phyloP scores from a whole-genome alignment of 2,888 invertebrate genomes.

The Tanytarsus gracilentus region DNA sequence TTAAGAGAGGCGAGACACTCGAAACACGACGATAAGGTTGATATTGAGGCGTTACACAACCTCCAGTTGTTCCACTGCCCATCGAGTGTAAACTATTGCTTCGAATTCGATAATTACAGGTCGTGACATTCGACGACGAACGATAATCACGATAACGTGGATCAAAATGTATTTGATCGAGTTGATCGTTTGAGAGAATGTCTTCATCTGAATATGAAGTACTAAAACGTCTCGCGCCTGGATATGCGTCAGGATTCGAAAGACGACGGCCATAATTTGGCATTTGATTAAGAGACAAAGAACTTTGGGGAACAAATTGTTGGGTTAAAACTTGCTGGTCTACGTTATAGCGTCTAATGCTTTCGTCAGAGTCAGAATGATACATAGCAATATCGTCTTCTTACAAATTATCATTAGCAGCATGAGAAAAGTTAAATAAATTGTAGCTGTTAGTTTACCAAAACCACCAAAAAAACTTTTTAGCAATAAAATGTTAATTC shows the following conservation, averaged over 20 bases:
- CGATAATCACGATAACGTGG: constrained; percentile 42
- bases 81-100: constrained; percentile 17
- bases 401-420: neutral
- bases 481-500: constrained; percentile 3
- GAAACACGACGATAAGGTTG: constrained; percentile 1
- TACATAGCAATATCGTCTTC: constrained; percentile 22
- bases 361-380: constrained; percentile 41
- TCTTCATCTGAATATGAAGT: constrained; percentile 42
- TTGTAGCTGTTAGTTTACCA: neutral
- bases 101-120: constrained; percentile 1
- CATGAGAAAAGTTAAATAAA: neutral
- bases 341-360: constrained; percentile 36
- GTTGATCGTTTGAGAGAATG: constrained; percentile 35
- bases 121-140: constrained; percentile 35
- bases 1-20: neutral
- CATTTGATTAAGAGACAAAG: constrained; percentile 17
- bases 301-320: constrained; percentile 7
- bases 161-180: constrained; percentile 41
- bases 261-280: neutral
- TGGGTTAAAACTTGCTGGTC: neutral
- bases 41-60: neutral
- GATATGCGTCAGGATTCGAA: constrained; percentile 23
- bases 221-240: constrained; percentile 35
- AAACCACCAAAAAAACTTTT: neutral
- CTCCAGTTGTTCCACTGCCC: neutral